phyloP scores from a whole-genome alignment of 2,113 vertebrate genomes.

The Macrotus californicus region DNA sequence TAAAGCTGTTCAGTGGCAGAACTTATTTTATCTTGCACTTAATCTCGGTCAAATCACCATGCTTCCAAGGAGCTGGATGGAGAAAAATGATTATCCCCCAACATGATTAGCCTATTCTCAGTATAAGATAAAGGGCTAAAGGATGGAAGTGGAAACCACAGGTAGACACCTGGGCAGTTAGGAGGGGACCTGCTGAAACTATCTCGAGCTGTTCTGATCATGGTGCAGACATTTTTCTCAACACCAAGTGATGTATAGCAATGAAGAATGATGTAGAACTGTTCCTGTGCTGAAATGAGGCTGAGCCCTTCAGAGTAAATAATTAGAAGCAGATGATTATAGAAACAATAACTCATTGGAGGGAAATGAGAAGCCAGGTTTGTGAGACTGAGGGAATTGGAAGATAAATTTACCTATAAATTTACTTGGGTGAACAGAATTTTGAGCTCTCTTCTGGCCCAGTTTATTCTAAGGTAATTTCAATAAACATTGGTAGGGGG shows the following conservation, averaged over 20 bases:
- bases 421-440: slow-evolving; percentile 68
- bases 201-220: slow-evolving; percentile 33
- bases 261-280: slow-evolving; percentile 72
- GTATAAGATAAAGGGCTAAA: slow-evolving; percentile 67
- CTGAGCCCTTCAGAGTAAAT: slow-evolving; percentile 72
- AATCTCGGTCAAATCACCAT: slow-evolving; percentile 84
- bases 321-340: slow-evolving; percentile 79
- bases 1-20: slow-evolving; percentile 87
- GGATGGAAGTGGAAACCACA: slow-evolving; percentile 67
- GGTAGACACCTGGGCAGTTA: slow-evolving; percentile 77
- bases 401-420: slow-evolving; percentile 79
- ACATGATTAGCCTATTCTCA: slow-evolving; percentile 58
- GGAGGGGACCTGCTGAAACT: background rate
- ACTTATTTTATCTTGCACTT: slow-evolving; percentile 88
- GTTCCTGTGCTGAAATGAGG: slow-evolving; percentile 65
- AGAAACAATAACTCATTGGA: slow-evolving; percentile 74
- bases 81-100: slow-evolving; percentile 48
- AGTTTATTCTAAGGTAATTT: slow-evolving; percentile 78
- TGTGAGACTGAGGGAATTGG: slow-evolving; percentile 70
- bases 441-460: slow-evolving; percentile 73
- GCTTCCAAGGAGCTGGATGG: slow-evolving; percentile 62
- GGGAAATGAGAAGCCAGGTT: slow-evolving; percentile 70
- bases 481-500: slow-evolving; percentile 71
- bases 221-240: slow-evolving; percentile 50
- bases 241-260: slow-evolving; percentile 55